Base-by-base conservation (phyloP, 23 tunicate species). In the Botrylloides violaceus region DNA sequence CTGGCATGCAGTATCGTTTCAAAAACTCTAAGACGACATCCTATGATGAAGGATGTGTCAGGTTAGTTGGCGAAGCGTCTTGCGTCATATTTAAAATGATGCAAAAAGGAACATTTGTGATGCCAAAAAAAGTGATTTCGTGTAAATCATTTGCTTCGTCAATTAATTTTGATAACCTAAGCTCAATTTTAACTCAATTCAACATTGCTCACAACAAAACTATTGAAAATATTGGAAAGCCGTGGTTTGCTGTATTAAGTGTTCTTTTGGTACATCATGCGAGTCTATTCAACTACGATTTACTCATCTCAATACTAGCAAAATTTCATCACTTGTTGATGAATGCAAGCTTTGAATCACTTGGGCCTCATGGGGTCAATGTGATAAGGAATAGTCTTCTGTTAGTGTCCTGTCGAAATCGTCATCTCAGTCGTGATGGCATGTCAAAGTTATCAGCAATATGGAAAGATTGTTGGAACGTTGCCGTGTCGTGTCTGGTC, bases 401-500 rank as follows among this genome's bases (percentile, higher is more conserved):
- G 35, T 15, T 9, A 7, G 4, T 63, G 33, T 29, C 36, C 3
- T 9, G 9, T 29, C 70, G 33, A 4, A 9, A 27, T 63, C 36
- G 34, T 25, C 4, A 63, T 7, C 35, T 12, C 6, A 7, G 19
- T 27, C 3, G 3, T 7, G 7, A 4, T 4, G 19, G 7, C 29
- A 34, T 25, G 26, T 63, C 36, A 19, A 21, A 29, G 36, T 29
- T 63, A 28, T 31, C 70, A 3, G 20, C 33, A 3, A 63, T 63
- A 63, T 63, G 70, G 70, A 63, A 63, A 63, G 70, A 63, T 63
- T 29, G 36, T 29, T 63, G 70, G 70, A 63, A 25, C 29, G 70
- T 63, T 28, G 70, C 70, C 4, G 9, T 33, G 3, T 27, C 70
- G 3, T 63, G 7, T 31, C 9, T 63, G 33, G 3, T 34, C 26